Percentiles rank a stretch among this genome's conserved stretches.
Evolutionary conservation across 1,140 invertebrate species (phyloP).

Genomic region (Drosophila kanapiae): DNA sequence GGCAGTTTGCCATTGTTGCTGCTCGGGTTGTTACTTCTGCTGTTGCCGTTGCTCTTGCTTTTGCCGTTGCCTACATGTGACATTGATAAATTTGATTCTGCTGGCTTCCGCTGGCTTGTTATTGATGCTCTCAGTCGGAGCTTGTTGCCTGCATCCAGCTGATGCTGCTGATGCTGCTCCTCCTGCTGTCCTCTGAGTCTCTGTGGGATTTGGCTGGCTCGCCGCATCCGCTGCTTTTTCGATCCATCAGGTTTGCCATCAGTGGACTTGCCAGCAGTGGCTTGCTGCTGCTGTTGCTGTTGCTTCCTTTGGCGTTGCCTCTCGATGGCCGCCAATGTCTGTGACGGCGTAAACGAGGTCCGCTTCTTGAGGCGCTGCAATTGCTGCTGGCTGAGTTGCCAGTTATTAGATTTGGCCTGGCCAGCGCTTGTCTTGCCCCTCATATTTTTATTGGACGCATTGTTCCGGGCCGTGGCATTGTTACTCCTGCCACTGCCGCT

Average conservation of each 20-base stretch:
- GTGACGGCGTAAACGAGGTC: conserved; percentile 83
- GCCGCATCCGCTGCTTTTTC: conserved; percentile 67
- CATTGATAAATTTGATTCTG: conserved; percentile 85
- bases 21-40: conserved; percentile 33
- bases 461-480: conserved; percentile 53
- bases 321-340: conserved; percentile 77
- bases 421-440: conserved; percentile 60
- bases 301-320: conserved; percentile 68
- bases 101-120: conserved; percentile 44
- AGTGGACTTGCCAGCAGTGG: conserved; percentile 47
- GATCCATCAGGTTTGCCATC: conserved; percentile 84
- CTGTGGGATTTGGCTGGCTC: conserved; percentile 41
- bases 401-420: conserved; percentile 77
- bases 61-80: conserved; percentile 66
- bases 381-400: conserved; percentile 73
- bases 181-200: conserved; percentile 27
- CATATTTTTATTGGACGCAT: conserved; percentile 68
- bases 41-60: conserved; percentile 29
- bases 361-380: conserved; percentile 81
- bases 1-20: conserved; percentile 72
- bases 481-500: conserved; percentile 26
- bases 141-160: conserved; percentile 52
- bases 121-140: conserved; percentile 56
- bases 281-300: conserved; percentile 46
- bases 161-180: conserved; percentile 42